These are phyloP conservation scores for Halcyon leucocephala DNA, from an alignment of 2,797 vertebrate genomes.

Conservation along the genomic window DNA sequence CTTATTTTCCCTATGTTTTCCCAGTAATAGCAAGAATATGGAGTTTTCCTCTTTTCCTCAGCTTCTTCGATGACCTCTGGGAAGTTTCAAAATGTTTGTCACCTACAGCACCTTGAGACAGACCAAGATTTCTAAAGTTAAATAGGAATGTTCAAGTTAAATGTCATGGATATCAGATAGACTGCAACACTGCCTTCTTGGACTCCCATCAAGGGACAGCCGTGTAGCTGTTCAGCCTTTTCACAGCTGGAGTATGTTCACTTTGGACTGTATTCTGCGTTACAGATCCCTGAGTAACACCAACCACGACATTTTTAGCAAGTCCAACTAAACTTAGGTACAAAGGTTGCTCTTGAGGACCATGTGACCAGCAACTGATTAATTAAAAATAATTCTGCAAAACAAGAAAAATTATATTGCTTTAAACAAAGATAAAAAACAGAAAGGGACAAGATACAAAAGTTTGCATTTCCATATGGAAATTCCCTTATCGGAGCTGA, in stretches of 20 bases:
- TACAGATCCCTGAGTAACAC: neutral
- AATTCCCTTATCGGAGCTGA: neutral
- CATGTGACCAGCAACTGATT: neutral
- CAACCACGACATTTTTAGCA: neutral
- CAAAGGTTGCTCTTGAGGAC: neutral
- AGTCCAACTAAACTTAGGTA: neutral
- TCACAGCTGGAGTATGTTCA: neutral
- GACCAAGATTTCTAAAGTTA: slow-evolving; percentile 50
- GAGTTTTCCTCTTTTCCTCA: slow-evolving; percentile 22
- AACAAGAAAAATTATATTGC: neutral
- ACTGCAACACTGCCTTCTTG: slow-evolving; percentile 9
- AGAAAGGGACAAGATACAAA: neutral
- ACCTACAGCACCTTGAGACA: neutral
- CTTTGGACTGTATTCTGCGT: neutral
- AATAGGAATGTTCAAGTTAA: slow-evolving; percentile 42
- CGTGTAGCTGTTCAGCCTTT: slow-evolving; percentile 18
- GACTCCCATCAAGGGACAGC: neutral
- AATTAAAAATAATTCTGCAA: neutral
- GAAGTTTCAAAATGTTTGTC: neutral
- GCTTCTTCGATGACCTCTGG: slow-evolving; percentile 10
- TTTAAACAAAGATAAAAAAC: neutral
- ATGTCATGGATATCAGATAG: slow-evolving; percentile 51
- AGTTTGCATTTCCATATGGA: neutral
- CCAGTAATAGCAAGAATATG: neutral
- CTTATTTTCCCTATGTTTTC: neutral